These are phyloP conservation scores for Papilio aristodemus DNA, from an alignment of 1,140 invertebrate species.

Conservation along the genomic window DNA sequence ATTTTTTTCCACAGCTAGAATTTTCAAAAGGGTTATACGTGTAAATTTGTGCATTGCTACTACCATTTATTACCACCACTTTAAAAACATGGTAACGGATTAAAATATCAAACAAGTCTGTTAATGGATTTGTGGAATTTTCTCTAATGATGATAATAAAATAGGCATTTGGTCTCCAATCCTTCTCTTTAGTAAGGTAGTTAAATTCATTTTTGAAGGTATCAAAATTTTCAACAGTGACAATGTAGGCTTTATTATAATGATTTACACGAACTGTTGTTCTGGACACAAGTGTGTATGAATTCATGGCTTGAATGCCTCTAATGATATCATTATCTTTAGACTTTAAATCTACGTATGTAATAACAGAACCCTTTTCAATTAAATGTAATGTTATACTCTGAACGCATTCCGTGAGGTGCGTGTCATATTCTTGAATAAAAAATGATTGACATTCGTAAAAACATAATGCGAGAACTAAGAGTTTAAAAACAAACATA, in stretches of 20 bases:
- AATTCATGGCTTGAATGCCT: conserved; percentile 9
- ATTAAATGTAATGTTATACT: conserved; percentile 5
- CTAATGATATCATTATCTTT: neutral
- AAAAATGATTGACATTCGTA: neutral
- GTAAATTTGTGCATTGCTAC: neutral
- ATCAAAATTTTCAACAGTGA: neutral
- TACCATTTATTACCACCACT: neutral
- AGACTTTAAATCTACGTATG: conserved; percentile 20
- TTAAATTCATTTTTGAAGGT: conserved; percentile 5
- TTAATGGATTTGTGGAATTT: neutral
- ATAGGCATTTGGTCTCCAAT: neutral
- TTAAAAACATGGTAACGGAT: conserved; percentile 8
- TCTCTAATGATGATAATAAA: conserved; percentile 11
- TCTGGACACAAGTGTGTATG: conserved; percentile 8
- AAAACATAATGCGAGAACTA: conserved; percentile 4
- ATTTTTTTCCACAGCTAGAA: conserved; percentile 15
- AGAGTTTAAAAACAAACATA: conserved; percentile 10
- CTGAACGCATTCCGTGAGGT: neutral
- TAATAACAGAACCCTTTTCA: conserved; percentile 6
- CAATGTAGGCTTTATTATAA: conserved; percentile 16
- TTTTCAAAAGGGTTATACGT: conserved; percentile 25
- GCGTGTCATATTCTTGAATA: neutral
- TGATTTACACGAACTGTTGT: neutral
- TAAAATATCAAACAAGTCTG: conserved; percentile 15
- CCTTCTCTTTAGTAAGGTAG: neutral